phyloP scores from a whole-genome alignment of 2,888 invertebrate species.

The Dusona sp. region DNA sequence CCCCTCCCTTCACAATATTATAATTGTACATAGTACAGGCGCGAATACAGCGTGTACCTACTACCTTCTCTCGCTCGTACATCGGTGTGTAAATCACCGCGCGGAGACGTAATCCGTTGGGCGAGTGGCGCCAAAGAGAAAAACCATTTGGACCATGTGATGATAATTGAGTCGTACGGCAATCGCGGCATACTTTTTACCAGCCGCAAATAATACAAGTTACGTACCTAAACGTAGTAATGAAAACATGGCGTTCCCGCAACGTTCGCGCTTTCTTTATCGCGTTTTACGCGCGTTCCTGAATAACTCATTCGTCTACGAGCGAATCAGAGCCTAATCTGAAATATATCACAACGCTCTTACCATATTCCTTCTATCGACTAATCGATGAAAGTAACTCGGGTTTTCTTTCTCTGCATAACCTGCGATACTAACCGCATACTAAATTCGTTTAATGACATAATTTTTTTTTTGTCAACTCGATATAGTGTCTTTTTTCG shows the following conservation, averaged over 20 bases:
- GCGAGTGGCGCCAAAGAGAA: constrained; percentile 12
- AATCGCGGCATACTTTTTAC: background rate
- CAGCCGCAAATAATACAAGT: background rate
- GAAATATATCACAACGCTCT: background rate
- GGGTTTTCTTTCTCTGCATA: background rate
- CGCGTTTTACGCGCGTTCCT: constrained; percentile 9
- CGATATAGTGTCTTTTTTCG: background rate
- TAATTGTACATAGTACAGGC: background rate
- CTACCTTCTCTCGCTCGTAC: background rate
- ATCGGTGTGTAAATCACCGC: background rate
- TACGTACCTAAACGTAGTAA: background rate
- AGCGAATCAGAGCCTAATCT: constrained; percentile 9
- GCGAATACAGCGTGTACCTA: background rate
- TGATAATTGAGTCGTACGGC: background rate
- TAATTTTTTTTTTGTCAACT: background rate
- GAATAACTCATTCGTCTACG: constrained; percentile 17
- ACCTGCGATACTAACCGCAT: background rate
- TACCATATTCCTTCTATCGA: background rate
- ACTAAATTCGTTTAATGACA: background rate
- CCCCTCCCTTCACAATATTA: background rate
- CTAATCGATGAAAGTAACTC: constrained; percentile 1
- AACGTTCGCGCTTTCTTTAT: constrained; percentile 1
- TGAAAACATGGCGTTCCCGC: background rate
- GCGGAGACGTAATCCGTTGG: background rate
- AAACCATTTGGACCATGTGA: background rate